phyloP scores from a whole-genome alignment of 2,888 invertebrate species.

The Cinara cedri region DNA sequence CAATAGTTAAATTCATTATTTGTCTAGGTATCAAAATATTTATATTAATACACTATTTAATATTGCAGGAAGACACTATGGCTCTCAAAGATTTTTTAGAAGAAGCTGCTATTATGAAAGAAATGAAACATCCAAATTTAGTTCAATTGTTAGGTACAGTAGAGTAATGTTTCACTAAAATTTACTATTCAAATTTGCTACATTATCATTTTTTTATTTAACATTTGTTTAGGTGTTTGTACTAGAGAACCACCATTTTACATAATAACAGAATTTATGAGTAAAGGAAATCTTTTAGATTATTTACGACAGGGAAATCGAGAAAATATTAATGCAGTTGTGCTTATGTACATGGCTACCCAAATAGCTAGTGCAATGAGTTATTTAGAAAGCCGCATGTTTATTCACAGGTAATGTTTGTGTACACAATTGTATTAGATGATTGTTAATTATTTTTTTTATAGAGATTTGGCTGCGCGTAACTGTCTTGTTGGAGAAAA shows the following conservation, averaged over 20 bases:
- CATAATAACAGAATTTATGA: constrained; percentile 99
- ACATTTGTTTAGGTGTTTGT: constrained; percentile 74
- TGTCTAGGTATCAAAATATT: not conserved
- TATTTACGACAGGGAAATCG: constrained; percentile 87
- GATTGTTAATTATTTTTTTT: constrained; percentile 24
- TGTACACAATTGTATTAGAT: not conserved
- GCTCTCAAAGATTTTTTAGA: constrained; percentile 98
- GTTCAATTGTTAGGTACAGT: constrained; percentile 85
- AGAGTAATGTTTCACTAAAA: not conserved
- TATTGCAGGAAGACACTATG: constrained; percentile 90
- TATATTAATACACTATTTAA: constrained; percentile 35
- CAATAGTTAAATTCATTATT: not conserved
- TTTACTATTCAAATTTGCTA: not conserved
- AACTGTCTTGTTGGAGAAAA: constrained; percentile 98
- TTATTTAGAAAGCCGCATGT: constrained; percentile 92
- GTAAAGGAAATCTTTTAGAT: constrained; percentile 95
- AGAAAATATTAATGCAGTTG: constrained; percentile 89
- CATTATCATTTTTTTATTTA: too few relatives aligned
- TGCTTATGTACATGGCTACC: constrained; percentile 98
- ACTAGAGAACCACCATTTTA: constrained; percentile 99
- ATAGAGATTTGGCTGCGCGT: constrained; percentile 96
- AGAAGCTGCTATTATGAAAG: constrained; percentile 99
- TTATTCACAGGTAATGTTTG: constrained; percentile 80
- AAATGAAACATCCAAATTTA: constrained; percentile 98
- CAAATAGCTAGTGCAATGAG: constrained; percentile 99